A percentile compares a stretch with the other conserved stretches of the same genome.
These are phyloP conservation scores for Agrotis clavis DNA, from an alignment of 2,888 invertebrate genomes.

Conservation along the genomic window DNA sequence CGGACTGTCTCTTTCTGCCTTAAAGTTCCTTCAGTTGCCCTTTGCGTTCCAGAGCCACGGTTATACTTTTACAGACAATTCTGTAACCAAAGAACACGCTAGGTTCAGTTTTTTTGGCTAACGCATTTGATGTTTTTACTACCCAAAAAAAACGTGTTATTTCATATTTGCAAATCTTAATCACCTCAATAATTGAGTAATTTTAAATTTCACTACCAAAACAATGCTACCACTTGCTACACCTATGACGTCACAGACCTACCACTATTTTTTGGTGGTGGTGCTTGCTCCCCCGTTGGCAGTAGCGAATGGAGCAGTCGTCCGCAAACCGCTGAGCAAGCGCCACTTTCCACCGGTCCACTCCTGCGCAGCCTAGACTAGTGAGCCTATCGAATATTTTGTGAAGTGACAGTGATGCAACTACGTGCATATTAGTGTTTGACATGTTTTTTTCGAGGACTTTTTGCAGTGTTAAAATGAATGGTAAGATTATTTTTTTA, in stretches of 20 bases:
- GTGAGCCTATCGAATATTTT: conserved; percentile 54
- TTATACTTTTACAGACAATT: no score
- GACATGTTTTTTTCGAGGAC: conserved; percentile 75
- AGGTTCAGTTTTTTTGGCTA: no score
- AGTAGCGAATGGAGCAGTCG: conserved; percentile 67
- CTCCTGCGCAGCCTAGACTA: conserved; percentile 65
- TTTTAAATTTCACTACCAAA: conserved; percentile 9
- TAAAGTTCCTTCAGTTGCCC: no score
- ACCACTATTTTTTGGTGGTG: conserved; percentile 65
- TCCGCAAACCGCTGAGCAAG: conserved; percentile 70
- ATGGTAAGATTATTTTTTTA: conserved; percentile 76
- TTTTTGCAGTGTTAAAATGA: conserved; percentile 83
- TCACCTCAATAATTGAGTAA: neutral
- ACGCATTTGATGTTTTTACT: no score
- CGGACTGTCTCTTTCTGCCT: no score
- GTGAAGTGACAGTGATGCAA: conserved; percentile 88
- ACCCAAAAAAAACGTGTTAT: no score
- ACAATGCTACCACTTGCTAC: conserved; percentile 7
- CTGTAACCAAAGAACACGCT: no score
- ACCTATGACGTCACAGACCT: conserved; percentile 53
- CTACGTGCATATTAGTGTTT: conserved; percentile 78
- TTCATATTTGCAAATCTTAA: neutral
- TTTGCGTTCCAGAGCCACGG: no score
- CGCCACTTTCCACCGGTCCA: conserved; percentile 69
- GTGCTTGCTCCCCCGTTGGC: conserved; percentile 49